Percentiles rank a stretch among this genome's conserved stretches.
phyloP scores from a whole-genome alignment of 2,888 invertebrate genomes.

The Torymus aiolomorphi region DNA sequence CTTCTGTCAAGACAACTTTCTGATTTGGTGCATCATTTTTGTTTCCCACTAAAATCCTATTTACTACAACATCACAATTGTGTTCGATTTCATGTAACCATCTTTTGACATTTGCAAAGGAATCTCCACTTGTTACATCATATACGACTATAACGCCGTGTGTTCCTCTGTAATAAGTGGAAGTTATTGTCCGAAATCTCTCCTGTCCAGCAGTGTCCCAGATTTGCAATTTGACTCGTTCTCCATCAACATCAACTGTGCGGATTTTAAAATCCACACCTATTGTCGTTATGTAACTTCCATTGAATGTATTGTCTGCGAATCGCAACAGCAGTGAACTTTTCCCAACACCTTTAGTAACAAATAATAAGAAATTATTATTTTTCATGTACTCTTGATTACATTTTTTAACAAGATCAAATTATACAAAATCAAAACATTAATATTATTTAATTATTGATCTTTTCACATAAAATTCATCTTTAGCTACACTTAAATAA shows the following conservation, averaged over 20 bases:
- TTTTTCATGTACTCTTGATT: too few relatives aligned
- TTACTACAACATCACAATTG: conserved; percentile 99
- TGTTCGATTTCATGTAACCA: conserved; percentile 99
- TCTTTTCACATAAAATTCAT: too few relatives aligned
- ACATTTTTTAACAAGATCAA: too few relatives aligned
- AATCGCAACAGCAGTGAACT: conserved; percentile 97
- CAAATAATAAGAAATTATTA: conserved; percentile 4
- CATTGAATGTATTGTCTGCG: conserved; percentile 98
- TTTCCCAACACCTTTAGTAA: conserved; percentile 93
- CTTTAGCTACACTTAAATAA: too few relatives aligned
- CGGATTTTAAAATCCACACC: conserved; percentile 99
- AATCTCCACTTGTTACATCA: conserved; percentile 98
- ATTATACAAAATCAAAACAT: too few relatives aligned
- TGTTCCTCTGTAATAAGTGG: conserved; percentile 98
- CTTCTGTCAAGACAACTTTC: conserved; percentile 97
- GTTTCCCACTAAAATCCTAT: conserved; percentile 98
- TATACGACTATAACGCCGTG: conserved; percentile 99
- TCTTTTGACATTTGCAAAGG: conserved; percentile 98
- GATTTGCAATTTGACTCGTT: conserved; percentile 95
- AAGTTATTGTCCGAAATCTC: conserved; percentile 98
- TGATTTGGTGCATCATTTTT: conserved; percentile 96
- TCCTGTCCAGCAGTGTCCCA: conserved; percentile 99
- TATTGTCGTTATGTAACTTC: conserved; percentile 98
- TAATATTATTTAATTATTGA: too few relatives aligned
- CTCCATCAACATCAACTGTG: conserved; percentile 93